Conservation (phyloP, 2,888 invertebrate species). For the Sinohyriopsis cumingii region DNA sequence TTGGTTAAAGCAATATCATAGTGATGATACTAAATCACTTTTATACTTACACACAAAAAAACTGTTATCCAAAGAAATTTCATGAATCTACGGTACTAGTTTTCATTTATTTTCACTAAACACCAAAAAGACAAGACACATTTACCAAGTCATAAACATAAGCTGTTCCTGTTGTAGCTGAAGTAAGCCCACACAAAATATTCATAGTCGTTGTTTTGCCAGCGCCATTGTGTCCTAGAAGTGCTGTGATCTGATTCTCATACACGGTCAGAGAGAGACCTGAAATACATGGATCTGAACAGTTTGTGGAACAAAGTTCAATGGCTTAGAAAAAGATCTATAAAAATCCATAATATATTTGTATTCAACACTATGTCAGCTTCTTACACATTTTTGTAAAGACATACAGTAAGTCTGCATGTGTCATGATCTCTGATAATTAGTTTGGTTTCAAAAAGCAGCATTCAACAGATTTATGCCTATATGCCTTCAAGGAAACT, state of each 20-base stretch:
- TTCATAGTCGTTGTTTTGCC: conserved; percentile 91
- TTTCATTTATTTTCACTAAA: too few species aligned
- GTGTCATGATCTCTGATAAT: too few species aligned
- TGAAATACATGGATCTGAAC: conserved; percentile 28
- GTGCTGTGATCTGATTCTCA: conserved; percentile 89
- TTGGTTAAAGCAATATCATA: too few species aligned
- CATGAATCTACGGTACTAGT: too few species aligned
- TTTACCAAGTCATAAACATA: conserved; percentile 66
- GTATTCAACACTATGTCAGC: not conserved
- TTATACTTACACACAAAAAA: too few species aligned
- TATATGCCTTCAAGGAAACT: too few species aligned
- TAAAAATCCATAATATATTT: not conserved
- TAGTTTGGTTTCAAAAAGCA: too few species aligned
- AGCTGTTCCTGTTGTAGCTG: conserved; percentile 68
- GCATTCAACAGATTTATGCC: too few species aligned
- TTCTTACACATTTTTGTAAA: not conserved
- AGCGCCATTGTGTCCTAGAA: conserved; percentile 89
- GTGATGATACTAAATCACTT: too few species aligned
- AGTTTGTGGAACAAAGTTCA: not conserved
- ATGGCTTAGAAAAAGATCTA: not conserved
- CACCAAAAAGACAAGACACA: conserved; percentile 3
- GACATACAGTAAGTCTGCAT: not conserved
- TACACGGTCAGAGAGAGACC: conserved; percentile 85
- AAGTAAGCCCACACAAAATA: conserved; percentile 81
- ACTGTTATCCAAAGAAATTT: too few species aligned